Evolutionary conservation across 2,888 invertebrate species (phyloP), one percentile per base, ranked within the genome.

Genomic region (Diaprepes abbreviatus): DNA sequence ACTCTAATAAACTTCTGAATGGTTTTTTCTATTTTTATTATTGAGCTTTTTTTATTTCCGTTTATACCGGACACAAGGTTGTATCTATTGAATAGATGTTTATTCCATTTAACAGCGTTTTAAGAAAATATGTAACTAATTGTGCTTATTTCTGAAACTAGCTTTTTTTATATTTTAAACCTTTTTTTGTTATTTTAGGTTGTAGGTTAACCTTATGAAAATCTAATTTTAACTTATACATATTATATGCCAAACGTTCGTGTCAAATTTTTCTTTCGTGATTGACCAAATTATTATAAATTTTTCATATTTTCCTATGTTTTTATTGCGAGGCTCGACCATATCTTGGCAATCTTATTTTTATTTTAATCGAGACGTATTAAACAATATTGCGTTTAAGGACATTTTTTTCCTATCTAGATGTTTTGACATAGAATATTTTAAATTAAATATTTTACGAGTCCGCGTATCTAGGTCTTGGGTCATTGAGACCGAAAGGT

Each of bases 251-350:
- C 19, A 4, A 58, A 28, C 17, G 40, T 62, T 62, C 62, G 62
- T 62, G 62, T 62, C 48, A 62, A 50, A 62, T 62, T 62, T 62
- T 55, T 50, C 48, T 50, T 62, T 62, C 62, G 62, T 62, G 62
- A 62, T 62, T 35, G 35, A 62, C 21, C 36, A 45, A 50, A 50
- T 62, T 62, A 50, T 50, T 62, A 62, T 62, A 62, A 62, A 62
- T 48, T 48, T 48, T 62, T 62, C 62, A 24, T 62, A 50, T 62
- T 50, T 62, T 50, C 43, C 50, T 55, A 55, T 55, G 55, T 55
- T 55, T 55, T 55, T 55, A 55, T 55, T 19, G 36, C 55, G 12
- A 48, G 55, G 19, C 14, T 38, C 5, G 36, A 3, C 38, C 7
- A 54, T 55, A 55, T 55, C 55, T 55, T 55, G 31, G 38, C 54